phyloP scores from a whole-genome alignment of 2,797 vertebrate genomes.

The Loriculus beryllinus region DNA sequence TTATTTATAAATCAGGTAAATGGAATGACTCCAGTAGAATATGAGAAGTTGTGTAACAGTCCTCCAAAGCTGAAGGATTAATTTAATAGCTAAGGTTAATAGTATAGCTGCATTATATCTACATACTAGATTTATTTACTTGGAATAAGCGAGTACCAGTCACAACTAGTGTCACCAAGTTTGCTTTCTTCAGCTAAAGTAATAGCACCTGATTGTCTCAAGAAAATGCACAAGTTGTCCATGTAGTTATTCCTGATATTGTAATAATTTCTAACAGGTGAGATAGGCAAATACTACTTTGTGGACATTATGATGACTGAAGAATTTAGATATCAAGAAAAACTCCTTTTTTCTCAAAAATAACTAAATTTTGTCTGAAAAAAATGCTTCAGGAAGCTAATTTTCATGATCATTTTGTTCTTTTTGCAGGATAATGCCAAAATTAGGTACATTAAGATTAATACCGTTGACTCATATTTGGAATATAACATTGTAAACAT shows the following conservation, averaged over 20 bases:
- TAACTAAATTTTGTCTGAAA: not conserved
- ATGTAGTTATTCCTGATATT: not conserved
- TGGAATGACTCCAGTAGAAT: not conserved
- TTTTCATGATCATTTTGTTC: rapidly evolving
- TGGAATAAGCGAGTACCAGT: not conserved
- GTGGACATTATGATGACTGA: not conserved
- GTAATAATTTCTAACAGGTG: not conserved
- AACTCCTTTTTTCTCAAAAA: not conserved
- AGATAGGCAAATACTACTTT: not conserved
- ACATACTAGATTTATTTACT: not conserved
- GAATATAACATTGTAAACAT: not conserved
- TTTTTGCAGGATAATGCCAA: not conserved
- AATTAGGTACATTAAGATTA: not conserved
- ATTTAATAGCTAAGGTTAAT: not conserved
- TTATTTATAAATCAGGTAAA: constrained; percentile 2
- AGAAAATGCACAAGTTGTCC: not conserved
- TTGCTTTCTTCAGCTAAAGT: not conserved
- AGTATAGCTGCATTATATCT: not conserved
- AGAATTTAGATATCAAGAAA: not conserved
- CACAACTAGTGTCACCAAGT: rapidly evolving
- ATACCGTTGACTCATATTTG: not conserved
- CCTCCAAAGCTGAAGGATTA: not conserved
- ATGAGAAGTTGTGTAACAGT: not conserved
- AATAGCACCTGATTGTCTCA: not conserved
- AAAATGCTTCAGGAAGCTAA: not conserved